Percentiles rank a stretch among this genome's conserved stretches.
These are phyloP conservation scores for Takifugu bimaculatus DNA, from an alignment of 2,113 vertebrate species.

Conservation along the genomic window DNA sequence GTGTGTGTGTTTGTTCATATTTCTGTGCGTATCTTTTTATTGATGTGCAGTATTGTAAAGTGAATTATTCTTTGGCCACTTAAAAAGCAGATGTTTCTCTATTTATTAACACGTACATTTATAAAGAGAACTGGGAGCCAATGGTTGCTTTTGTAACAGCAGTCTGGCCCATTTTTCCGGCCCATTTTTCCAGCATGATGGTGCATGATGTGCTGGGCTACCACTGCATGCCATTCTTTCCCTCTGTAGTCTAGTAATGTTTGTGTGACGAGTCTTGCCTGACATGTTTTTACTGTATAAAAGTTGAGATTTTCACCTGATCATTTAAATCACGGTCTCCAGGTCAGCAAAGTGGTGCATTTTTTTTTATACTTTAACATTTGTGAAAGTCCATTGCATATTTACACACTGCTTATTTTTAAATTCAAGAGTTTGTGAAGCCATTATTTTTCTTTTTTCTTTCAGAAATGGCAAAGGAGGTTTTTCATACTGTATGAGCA, in stretches of 20 bases:
- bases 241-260: constrained; percentile 3
- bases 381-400: too few species aligned
- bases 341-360: too few species aligned
- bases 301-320: background rate
- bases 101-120: background rate
- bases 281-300: background rate
- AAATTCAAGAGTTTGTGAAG: too few species aligned
- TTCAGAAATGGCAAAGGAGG: constrained; percentile 95
- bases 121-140: constrained; percentile 11
- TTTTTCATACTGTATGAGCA: constrained; percentile 97
- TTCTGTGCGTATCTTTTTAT: too few species aligned
- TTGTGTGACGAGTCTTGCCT: background rate
- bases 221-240: constrained; percentile 9
- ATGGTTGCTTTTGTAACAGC: background rate
- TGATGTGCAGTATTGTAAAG: too few species aligned
- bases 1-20: too few species aligned
- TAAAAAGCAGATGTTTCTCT: background rate
- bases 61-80: background rate
- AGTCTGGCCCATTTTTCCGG: constrained; percentile 13
- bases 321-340: too few species aligned
- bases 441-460: background rate
- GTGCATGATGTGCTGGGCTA: background rate
- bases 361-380: too few species aligned
- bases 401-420: too few species aligned
- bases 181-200: constrained; percentile 10